Conservation (phyloP, 2,113 vertebrate genomes). For the Typhlomys cinereus region DNA sequence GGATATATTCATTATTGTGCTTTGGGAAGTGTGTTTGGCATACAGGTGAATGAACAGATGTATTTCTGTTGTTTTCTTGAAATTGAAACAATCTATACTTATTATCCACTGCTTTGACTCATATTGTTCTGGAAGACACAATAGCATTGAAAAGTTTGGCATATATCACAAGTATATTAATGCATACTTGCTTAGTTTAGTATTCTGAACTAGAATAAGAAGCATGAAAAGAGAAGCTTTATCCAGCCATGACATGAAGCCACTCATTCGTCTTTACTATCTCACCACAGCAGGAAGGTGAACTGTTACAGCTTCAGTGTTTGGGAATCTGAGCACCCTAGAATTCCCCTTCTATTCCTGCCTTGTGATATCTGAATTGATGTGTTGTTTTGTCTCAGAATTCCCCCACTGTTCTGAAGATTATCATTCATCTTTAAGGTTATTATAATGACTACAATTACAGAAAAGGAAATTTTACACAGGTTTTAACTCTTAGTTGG, state of each 20-base stretch:
- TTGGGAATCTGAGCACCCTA: no score
- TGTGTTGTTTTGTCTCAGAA: background rate
- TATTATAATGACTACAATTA: background rate
- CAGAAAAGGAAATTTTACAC: background rate
- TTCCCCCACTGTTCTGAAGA: background rate
- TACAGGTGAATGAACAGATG: background rate
- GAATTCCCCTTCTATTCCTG: background rate
- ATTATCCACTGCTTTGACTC: background rate
- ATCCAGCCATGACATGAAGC: background rate
- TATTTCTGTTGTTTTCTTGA: slow-evolving; percentile 22
- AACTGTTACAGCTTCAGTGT: background rate
- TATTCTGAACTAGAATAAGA: background rate
- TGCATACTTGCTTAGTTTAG: background rate
- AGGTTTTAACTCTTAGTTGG: slow-evolving; percentile 13
- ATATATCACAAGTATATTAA: background rate
- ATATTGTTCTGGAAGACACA: background rate
- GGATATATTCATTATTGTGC: background rate
- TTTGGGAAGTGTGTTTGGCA: background rate
- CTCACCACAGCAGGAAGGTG: background rate
- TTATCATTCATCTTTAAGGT: background rate
- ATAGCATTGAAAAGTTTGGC: background rate
- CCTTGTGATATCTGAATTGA: background rate
- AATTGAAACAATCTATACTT: background rate
- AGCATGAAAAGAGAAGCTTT: background rate
- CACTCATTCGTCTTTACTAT: background rate